These are phyloP conservation scores for Odontothrips loti DNA, from an alignment of 2,888 invertebrate species.

Conservation along the genomic window DNA sequence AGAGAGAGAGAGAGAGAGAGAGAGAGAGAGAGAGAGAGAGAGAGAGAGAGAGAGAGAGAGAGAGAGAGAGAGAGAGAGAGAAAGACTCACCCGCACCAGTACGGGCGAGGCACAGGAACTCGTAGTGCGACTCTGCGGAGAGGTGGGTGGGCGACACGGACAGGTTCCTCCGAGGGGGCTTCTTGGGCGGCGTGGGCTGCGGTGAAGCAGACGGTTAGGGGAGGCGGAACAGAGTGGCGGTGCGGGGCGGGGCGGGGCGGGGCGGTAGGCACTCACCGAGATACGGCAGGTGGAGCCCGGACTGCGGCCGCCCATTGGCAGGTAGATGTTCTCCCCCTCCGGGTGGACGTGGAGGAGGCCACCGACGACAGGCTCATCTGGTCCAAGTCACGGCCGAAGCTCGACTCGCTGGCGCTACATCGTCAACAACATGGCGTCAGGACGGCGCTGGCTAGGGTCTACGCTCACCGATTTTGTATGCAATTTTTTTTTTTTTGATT, in stretches of 20 bases:
- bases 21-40: too few species aligned
- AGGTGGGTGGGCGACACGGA: constrained; percentile 80
- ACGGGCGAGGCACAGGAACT: constrained; percentile 60
- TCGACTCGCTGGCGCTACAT: background rate
- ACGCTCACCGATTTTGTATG: too few species aligned
- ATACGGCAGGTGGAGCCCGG: constrained; percentile 59
- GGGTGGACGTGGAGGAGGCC: constrained; percentile 52
- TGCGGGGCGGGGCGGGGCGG: too few species aligned
- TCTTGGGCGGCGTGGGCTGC: constrained; percentile 81
- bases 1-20: too few species aligned
- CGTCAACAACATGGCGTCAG: background rate
- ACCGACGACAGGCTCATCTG: constrained; percentile 59
- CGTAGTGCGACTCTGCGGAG: constrained; percentile 58
- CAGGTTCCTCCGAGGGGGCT: constrained; percentile 80
- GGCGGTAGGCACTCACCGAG: constrained; percentile 48
- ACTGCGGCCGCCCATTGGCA: constrained; percentile 55
- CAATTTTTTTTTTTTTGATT: too few species aligned
- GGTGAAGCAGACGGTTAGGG: constrained; percentile 37
- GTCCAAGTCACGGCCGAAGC: constrained; percentile 52
- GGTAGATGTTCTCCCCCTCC: constrained; percentile 48
- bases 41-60: too few species aligned
- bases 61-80: too few species aligned
- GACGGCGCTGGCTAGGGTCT: too few species aligned
- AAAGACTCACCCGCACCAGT: constrained; percentile 56
- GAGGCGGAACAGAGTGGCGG: background rate